A percentile compares a stretch with the other conserved stretches of the same genome.
phyloP scores from a whole-genome alignment of 2,797 vertebrate genomes.

The Chelon labrosus region DNA sequence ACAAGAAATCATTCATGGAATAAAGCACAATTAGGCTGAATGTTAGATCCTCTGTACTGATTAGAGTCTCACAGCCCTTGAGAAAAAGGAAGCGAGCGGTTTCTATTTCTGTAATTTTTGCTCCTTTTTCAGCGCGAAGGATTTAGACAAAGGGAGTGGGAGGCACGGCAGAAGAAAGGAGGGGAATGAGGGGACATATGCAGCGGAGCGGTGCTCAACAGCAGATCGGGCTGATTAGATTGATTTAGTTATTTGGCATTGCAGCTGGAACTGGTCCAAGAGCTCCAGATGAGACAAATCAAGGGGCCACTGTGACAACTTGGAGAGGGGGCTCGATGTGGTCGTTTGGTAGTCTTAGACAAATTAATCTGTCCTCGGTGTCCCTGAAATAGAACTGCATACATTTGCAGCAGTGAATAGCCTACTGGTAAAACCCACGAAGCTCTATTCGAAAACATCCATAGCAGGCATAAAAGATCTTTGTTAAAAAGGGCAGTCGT shows the following conservation, averaged over 20 bases:
- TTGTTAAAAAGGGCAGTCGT: constrained; percentile 2
- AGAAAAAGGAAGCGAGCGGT: constrained; percentile 30
- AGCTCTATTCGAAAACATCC: constrained; percentile 37
- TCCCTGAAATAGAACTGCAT: constrained; percentile 66
- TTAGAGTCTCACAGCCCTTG: constrained; percentile 43
- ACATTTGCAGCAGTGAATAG: constrained; percentile 44
- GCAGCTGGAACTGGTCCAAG: constrained; percentile 71
- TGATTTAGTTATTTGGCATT: constrained; percentile 77
- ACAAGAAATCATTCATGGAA: constrained; percentile 44
- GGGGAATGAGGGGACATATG: constrained; percentile 38
- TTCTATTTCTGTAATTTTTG: constrained; percentile 48
- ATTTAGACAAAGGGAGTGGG: constrained; percentile 43
- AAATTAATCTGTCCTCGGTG: constrained; percentile 75
- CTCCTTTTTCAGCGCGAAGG: constrained; percentile 23
- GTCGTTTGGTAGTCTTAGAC: constrained; percentile 48
- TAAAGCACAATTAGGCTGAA: constrained; percentile 52
- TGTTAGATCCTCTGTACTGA: constrained; percentile 44
- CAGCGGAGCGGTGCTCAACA: constrained; percentile 59
- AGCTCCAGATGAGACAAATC: constrained; percentile 76
- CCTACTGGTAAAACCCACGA: constrained; percentile 42
- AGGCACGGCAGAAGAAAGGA: constrained; percentile 22
- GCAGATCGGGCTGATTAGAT: constrained; percentile 77
- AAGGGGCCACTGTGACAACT: constrained; percentile 66
- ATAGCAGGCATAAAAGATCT: constrained; percentile 10
- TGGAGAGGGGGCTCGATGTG: constrained; percentile 47